These are phyloP conservation scores for Epinephelus lanceolatus DNA, from an alignment of 2,113 vertebrate species.

Conservation along the genomic window DNA sequence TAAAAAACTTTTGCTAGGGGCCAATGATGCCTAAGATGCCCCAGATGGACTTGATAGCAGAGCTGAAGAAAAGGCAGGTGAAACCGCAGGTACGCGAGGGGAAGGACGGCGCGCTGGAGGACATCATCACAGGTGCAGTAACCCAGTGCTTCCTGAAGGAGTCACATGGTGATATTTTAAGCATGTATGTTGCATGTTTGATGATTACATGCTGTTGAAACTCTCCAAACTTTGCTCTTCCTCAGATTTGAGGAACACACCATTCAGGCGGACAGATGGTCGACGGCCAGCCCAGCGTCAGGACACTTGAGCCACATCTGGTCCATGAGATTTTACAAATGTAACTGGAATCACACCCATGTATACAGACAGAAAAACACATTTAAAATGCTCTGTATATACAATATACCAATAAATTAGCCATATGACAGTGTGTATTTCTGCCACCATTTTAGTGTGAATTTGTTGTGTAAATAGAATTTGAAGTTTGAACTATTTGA, in stretches of 20 bases:
- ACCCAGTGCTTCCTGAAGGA: neutral
- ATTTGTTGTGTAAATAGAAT: conserved; percentile 71
- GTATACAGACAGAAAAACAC: conserved; percentile 18
- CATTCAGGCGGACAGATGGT: conserved; percentile 90
- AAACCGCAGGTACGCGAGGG: conserved; percentile 94
- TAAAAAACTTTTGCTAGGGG: conserved; percentile 56
- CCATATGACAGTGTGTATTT: conserved; percentile 29
- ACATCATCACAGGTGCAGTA: conserved; percentile 94
- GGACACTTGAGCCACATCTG: conserved; percentile 78
- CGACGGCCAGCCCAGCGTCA: conserved; percentile 85
- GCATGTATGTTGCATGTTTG: neutral
- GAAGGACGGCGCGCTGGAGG: conserved; percentile 95
- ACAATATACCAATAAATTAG: conserved; percentile 13
- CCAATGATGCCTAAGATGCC: conserved; percentile 88
- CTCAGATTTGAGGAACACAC: conserved; percentile 93
- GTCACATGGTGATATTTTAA: neutral
- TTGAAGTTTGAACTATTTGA: conserved; percentile 16
- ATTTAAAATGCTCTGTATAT: conserved; percentile 53
- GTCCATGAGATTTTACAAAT: conserved; percentile 65
- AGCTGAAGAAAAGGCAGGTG: conserved; percentile 96
- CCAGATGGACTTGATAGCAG: conserved; percentile 96
- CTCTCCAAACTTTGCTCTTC: neutral
- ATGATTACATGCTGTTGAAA: neutral
- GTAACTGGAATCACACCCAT: conserved; percentile 32
- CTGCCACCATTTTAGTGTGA: conserved; percentile 15